Evolutionary conservation across 2,113 vertebrate genomes (phyloP).

Genomic region (Triplophysa dalaica): DNA sequence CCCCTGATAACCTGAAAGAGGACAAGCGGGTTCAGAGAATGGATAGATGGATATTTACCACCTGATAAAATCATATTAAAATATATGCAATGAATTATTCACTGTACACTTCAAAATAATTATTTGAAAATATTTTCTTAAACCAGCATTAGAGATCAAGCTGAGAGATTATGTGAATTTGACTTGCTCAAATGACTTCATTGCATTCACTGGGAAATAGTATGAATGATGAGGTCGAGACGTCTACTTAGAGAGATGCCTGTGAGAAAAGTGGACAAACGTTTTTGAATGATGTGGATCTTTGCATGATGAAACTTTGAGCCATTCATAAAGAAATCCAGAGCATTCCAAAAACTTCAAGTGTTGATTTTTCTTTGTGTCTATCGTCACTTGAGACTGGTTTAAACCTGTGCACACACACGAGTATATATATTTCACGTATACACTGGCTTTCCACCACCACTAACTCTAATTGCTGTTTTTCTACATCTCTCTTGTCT

Average conservation of each 20-base stretch:
- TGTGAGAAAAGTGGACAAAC: not conserved
- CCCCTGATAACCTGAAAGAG: too few species aligned
- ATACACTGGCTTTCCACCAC: constrained; percentile 39
- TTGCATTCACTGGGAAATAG: not conserved
- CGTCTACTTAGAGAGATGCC: too few species aligned
- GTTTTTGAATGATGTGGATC: not conserved
- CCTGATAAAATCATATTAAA: too few species aligned
- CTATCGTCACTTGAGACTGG: too few species aligned
- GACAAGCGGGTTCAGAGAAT: too few species aligned
- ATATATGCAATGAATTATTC: too few species aligned
- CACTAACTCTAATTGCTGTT: constrained; percentile 56
- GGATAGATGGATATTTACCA: too few species aligned
- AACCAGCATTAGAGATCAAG: not conserved
- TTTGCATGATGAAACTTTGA: not conserved
- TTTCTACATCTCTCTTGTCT: constrained; percentile 52
- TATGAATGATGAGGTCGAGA: too few species aligned
- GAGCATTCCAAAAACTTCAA: not conserved
- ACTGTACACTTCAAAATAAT: not conserved
- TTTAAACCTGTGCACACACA: too few species aligned
- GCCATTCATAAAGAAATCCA: not conserved
- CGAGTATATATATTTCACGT: not conserved
- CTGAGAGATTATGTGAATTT: not conserved
- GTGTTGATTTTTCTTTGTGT: too few species aligned
- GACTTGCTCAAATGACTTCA: not conserved
- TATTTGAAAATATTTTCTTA: not conserved